These are phyloP conservation scores for Haliclona indistincta DNA, from an alignment of 37 sponge, comb jelly and placozoan genomes.

Conservation along the genomic window DNA sequence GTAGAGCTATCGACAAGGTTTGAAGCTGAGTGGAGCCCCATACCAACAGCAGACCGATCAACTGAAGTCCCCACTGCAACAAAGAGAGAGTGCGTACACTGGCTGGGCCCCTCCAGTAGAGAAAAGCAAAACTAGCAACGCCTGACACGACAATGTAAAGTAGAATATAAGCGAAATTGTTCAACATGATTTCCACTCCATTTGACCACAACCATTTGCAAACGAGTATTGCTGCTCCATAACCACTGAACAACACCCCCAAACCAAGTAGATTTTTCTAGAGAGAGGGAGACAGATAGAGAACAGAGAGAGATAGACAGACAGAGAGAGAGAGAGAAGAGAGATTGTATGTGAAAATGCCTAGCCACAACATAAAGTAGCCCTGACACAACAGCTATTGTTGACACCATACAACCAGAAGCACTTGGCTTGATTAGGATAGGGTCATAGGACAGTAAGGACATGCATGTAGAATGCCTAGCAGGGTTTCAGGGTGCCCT, in stretches of 20 bases:
- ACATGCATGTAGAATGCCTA: background rate
- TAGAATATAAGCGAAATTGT: slow-evolving; percentile 41
- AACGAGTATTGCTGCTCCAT: slow-evolving; percentile 24
- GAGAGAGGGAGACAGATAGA: background rate
- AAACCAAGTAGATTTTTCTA: slow-evolving; percentile 43
- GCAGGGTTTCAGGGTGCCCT: no score
- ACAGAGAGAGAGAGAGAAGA: background rate
- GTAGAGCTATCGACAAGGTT: slow-evolving; percentile 11
- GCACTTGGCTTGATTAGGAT: background rate
- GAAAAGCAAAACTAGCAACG: slow-evolving; percentile 62
- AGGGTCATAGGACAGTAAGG: background rate
- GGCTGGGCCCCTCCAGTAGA: slow-evolving; percentile 51
- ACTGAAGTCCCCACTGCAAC: slow-evolving; percentile 67
- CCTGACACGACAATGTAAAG: slow-evolving; percentile 49
- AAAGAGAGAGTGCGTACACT: slow-evolving; percentile 49
- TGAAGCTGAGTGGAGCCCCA: slow-evolving; percentile 16
- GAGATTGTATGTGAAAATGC: background rate
- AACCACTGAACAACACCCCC: slow-evolving; percentile 49
- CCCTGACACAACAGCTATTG: background rate
- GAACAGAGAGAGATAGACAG: background rate
- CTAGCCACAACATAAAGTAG: no score
- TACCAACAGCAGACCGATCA: slow-evolving; percentile 42
- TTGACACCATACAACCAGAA: background rate
- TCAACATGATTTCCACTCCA: slow-evolving; percentile 8
- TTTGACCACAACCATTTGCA: slow-evolving; percentile 41